Evolutionary conservation across 2,797 vertebrate species (phyloP).

Genomic region (Fratercula arctica): DNA sequence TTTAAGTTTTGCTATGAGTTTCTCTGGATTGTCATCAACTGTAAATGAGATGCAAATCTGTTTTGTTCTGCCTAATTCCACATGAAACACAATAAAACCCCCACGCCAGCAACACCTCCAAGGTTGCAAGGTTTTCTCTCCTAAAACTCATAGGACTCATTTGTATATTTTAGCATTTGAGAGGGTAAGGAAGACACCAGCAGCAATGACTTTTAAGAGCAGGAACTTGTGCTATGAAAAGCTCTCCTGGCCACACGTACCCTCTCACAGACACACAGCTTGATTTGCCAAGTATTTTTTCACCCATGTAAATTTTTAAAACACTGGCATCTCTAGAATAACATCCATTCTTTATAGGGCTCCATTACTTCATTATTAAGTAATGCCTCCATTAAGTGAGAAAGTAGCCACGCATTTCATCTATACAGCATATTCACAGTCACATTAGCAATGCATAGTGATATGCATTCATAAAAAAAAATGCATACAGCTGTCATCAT

Average conservation of each 20-base stretch:
- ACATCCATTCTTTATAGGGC: constrained; percentile 43
- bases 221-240: neutral
- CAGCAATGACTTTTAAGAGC: neutral
- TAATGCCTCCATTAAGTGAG: constrained; percentile 57
- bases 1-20: neutral
- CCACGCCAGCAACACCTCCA: neutral
- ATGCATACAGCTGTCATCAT: constrained; percentile 37
- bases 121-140: neutral
- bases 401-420: constrained; percentile 37
- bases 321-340: constrained; percentile 41
- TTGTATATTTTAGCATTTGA: neutral
- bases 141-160: neutral
- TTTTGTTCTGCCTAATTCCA: neutral
- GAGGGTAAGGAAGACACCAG: neutral
- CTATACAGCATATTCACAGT: constrained; percentile 11
- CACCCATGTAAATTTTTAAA: constrained; percentile 45
- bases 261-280: neutral
- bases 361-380: constrained; percentile 61
- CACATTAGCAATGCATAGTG: constrained; percentile 50
- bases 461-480: constrained; percentile 35
- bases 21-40: neutral
- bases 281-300: constrained; percentile 26
- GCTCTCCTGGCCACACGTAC: neutral
- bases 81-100: neutral
- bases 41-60: neutral